These are phyloP conservation scores for Parus major DNA, from an alignment of 2,113 vertebrate genomes.

Conservation along the genomic window DNA sequence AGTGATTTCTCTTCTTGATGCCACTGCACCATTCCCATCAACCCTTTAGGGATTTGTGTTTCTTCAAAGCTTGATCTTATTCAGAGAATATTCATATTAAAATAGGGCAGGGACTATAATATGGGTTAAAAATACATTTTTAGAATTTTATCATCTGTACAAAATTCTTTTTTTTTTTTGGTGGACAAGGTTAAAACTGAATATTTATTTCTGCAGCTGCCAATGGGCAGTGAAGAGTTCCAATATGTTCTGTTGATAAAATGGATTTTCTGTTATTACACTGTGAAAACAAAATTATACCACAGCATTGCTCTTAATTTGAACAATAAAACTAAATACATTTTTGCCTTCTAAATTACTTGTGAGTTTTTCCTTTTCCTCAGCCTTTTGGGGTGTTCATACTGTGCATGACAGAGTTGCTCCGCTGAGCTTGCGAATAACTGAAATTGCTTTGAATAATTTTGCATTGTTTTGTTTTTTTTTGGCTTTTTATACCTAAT, in stretches of 20 bases:
- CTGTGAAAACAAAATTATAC: conserved; percentile 46
- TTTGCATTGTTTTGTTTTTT: conserved; percentile 72
- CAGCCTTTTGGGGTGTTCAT: conserved; percentile 5
- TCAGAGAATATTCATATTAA: neutral
- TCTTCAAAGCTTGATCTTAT: neutral
- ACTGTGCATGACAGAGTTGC: conserved; percentile 77
- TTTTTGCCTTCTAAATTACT: conserved; percentile 33
- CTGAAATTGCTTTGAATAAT: conserved; percentile 77
- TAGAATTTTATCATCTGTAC: neutral
- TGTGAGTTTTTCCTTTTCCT: neutral
- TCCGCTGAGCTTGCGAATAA: conserved; percentile 72
- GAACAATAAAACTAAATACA: neutral
- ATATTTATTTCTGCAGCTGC: neutral
- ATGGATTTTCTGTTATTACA: conserved; percentile 46
- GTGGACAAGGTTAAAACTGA: conserved; percentile 66
- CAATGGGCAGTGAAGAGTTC: conserved; percentile 8
- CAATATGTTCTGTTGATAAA: conserved; percentile 26
- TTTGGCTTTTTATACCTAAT: conserved; percentile 81
- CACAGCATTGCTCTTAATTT: neutral
- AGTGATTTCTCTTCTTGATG: neutral
- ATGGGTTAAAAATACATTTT: neutral
- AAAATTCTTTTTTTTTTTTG: neutral
- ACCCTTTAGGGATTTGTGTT: neutral
- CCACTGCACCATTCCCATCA: neutral
- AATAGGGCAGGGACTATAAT: neutral